A percentile compares a stretch with the other conserved stretches of the same genome.
Conservation (phyloP, 1,140 invertebrate species). For the Trichomalopsis sarcophagae region DNA sequence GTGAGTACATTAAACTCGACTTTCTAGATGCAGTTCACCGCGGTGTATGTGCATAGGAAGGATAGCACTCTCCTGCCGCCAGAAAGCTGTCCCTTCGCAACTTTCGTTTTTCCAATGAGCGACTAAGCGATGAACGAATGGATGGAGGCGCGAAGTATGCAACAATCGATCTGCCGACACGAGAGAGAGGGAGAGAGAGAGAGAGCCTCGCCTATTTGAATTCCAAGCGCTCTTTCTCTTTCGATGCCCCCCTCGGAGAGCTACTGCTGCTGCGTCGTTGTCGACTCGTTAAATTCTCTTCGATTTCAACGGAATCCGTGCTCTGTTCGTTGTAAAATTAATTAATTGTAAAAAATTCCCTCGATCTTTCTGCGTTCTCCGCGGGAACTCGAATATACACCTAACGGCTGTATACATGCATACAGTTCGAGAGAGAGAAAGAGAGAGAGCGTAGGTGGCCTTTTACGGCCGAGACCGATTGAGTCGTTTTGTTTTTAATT, state of each 20-base stretch:
- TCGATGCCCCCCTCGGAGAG: neutral
- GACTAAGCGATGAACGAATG: neutral
- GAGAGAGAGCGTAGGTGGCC: neutral
- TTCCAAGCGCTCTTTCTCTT: conserved; percentile 28
- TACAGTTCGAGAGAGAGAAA: neutral
- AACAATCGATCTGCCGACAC: neutral
- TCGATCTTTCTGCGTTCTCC: neutral
- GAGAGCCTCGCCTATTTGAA: conserved; percentile 36
- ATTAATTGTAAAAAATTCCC: neutral
- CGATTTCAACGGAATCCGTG: neutral
- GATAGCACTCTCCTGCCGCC: neutral
- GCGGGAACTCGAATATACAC: neutral
- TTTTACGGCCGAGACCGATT: conserved; percentile 10
- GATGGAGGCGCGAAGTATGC: conserved; percentile 21
- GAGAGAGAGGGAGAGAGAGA: too few species aligned
- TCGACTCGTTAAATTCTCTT: neutral
- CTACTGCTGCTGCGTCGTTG: neutral
- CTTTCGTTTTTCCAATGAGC: neutral
- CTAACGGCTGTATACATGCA: neutral
- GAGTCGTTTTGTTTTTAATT: conserved; percentile 4
- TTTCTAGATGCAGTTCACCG: too few species aligned
- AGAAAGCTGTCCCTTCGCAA: neutral
- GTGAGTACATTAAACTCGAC: conserved; percentile 80
- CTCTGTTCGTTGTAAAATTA: neutral
- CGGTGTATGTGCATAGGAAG: too few species aligned